These are phyloP conservation scores for Prionailurus viverrinus DNA, from an alignment of 2,113 vertebrate genomes.

Conservation along the genomic window DNA sequence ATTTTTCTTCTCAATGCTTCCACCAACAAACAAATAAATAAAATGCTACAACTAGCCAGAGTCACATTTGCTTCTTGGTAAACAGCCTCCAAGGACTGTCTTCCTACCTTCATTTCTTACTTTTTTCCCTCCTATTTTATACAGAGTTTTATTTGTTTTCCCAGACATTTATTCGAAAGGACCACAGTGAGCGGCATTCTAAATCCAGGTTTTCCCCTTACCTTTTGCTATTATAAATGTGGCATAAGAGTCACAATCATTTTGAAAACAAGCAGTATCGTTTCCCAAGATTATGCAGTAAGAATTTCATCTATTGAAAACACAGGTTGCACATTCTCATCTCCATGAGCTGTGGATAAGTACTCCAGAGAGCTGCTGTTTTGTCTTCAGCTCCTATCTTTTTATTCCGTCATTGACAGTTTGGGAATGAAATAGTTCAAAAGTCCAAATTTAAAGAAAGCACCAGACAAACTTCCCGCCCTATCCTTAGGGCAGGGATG, in stretches of 20 bases:
- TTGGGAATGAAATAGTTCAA: constrained; percentile 56
- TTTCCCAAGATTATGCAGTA: constrained; percentile 25
- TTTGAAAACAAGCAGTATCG: neutral
- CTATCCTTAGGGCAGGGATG: constrained; percentile 48
- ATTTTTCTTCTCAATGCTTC: constrained; percentile 79
- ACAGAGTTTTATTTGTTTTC: constrained; percentile 58
- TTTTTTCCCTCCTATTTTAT: constrained; percentile 10
- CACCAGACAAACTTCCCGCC: constrained; percentile 46
- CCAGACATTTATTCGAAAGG: constrained; percentile 58
- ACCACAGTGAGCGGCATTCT: constrained; percentile 1
- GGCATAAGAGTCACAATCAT: neutral
- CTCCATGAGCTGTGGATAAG: neutral
- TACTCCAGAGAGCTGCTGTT: neutral
- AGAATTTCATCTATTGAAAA: constrained; percentile 33
- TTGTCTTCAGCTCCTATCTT: constrained; percentile 18
- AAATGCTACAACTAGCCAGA: constrained; percentile 70
- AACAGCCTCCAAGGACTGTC: neutral
- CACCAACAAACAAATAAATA: constrained; percentile 81
- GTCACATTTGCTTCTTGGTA: constrained; percentile 58
- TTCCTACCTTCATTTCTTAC: constrained; percentile 48
- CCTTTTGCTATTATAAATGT: neutral
- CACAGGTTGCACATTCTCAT: neutral
- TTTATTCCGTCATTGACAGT: neutral
- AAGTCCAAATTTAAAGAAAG: constrained; percentile 57
- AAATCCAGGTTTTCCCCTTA: neutral